Percentiles rank a stretch among this genome's conserved stretches.
phyloP scores from a whole-genome alignment of 2,888 invertebrate genomes.

The Drosophila borborema region DNA sequence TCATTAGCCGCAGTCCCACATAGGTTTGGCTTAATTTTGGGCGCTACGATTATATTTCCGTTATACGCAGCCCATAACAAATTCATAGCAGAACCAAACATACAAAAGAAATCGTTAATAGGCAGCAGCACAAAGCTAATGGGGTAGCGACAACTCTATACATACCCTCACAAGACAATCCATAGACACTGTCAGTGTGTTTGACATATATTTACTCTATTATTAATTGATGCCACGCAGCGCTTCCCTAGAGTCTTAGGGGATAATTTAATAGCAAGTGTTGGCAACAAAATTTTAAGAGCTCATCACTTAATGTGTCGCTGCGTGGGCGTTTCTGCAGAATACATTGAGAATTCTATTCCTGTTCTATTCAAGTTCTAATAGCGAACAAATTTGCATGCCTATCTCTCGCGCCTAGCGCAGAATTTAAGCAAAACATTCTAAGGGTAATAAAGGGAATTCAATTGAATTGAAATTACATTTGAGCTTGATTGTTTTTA shows the following conservation, averaged over 20 bases:
- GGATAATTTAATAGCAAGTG: not conserved
- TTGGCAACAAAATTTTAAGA: not conserved
- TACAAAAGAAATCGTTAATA: slow-evolving; percentile 25
- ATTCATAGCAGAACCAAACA: slow-evolving; percentile 31
- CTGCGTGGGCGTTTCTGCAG: not conserved
- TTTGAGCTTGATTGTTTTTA: not conserved
- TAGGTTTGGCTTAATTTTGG: slow-evolving; percentile 37
- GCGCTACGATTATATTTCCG: slow-evolving; percentile 59
- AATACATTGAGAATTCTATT: not conserved
- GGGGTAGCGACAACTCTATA: slow-evolving; percentile 1
- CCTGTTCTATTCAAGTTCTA: not conserved
- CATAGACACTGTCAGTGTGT: not conserved
- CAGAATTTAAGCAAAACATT: not conserved
- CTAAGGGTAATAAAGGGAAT: not conserved
- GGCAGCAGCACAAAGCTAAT: slow-evolving; percentile 6
- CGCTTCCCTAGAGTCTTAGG: not conserved
- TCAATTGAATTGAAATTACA: not conserved
- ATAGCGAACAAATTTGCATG: not conserved
- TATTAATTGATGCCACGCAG: too few species aligned
- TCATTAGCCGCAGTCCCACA: not conserved
- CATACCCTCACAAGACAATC: slow-evolving; percentile 16
- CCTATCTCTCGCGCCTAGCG: not conserved
- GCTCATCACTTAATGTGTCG: slow-evolving; percentile 7
- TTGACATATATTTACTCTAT: not conserved
- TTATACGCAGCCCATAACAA: slow-evolving; percentile 52